Evolutionary conservation across 2,113 vertebrate species (phyloP).

Genomic region (Narcine bancroftii): DNA sequence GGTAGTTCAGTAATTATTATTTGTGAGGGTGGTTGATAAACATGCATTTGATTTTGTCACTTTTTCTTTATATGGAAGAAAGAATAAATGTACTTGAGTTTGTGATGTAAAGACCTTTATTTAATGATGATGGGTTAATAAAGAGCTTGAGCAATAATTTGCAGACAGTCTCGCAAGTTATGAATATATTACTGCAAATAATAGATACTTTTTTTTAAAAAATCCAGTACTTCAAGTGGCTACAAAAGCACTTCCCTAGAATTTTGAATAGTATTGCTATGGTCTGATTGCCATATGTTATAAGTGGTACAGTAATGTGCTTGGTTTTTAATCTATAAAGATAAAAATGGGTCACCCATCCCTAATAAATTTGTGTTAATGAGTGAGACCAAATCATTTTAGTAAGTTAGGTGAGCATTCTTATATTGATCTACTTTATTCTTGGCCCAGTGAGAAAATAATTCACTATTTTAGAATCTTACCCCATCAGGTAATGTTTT

Average conservation of each 20-base stretch:
- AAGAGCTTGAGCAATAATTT: slow-evolving; percentile 1
- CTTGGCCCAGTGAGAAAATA: neutral
- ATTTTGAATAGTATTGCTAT: neutral
- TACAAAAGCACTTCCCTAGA: slow-evolving; percentile 19
- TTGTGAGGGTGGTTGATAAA: too few relatives aligned
- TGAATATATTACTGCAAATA: slow-evolving; percentile 34
- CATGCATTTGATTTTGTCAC: too few relatives aligned
- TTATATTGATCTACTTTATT: neutral
- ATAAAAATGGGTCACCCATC: neutral
- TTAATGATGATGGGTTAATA: slow-evolving; percentile 10
- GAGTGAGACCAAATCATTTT: neutral
- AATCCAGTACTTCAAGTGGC: slow-evolving; percentile 28
- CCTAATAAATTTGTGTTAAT: neutral
- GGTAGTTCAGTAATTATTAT: too few relatives aligned
- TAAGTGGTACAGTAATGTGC: neutral
- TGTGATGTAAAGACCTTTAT: slow-evolving; percentile 32
- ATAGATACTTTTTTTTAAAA: neutral
- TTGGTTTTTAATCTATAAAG: slow-evolving; percentile 13
- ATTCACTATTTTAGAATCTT: neutral
- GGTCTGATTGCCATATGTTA: neutral
- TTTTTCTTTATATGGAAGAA: too few relatives aligned
- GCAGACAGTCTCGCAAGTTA: neutral
- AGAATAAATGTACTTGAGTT: neutral
- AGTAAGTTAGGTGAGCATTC: neutral
- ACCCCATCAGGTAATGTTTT: neutral